These are phyloP conservation scores for Anolis apletophallus DNA, from an alignment of 2,797 vertebrate genomes.

Conservation along the genomic window DNA sequence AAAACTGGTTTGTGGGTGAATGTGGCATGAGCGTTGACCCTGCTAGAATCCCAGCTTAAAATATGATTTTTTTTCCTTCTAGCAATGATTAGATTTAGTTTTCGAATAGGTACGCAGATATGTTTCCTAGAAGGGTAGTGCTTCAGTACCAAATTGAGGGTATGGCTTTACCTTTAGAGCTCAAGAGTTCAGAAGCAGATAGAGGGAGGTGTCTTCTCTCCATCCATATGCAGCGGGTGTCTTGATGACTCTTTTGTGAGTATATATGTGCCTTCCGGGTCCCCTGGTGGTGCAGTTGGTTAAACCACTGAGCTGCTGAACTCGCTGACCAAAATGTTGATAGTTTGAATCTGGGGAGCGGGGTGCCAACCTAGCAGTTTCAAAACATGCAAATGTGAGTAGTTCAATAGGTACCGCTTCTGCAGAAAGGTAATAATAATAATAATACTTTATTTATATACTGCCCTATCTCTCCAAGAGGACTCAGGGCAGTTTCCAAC, in stretches of 20 bases:
- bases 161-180: constrained; percentile 64
- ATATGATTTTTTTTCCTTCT: constrained; percentile 68
- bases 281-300: no score
- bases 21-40: constrained; percentile 69
- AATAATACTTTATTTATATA: no score
- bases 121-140: constrained; percentile 52
- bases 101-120: constrained; percentile 67
- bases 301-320: no score
- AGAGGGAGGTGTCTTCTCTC: constrained; percentile 50
- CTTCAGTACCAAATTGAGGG: constrained; percentile 61
- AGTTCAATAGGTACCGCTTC: no score
- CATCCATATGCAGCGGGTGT: constrained; percentile 38
- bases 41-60: constrained; percentile 70
- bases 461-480: no score
- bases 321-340: no score
- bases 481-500: no score
- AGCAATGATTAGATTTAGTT: constrained; percentile 67
- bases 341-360: no score
- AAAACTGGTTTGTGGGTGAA: constrained; percentile 65
- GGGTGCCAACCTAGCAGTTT: no score
- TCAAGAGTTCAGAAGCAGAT: not conserved
- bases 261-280: no score
- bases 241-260: not conserved
- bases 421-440: no score
- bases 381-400: no score